Conservation (phyloP, 2,797 vertebrate genomes). For the Lophotriccus pileatus region DNA sequence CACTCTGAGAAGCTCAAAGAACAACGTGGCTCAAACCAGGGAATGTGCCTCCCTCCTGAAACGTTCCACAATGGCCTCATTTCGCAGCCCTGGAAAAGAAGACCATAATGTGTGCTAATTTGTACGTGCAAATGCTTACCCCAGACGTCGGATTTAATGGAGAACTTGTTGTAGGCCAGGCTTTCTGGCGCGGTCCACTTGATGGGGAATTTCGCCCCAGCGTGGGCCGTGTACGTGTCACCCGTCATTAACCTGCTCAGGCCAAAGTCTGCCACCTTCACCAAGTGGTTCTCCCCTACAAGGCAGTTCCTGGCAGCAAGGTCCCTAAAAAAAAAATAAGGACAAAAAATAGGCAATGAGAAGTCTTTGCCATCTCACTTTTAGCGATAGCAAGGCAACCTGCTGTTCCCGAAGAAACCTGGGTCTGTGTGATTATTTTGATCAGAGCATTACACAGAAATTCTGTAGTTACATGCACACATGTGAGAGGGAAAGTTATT, state of each 20-base stretch:
- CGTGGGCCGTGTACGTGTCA: conserved; percentile 94
- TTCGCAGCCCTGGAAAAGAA: background rate
- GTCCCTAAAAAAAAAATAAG: conserved; percentile 78
- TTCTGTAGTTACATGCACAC: background rate
- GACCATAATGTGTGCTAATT: background rate
- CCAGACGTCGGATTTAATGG: conserved; percentile 98
- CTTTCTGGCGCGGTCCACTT: conserved; percentile 99
- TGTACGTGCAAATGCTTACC: conserved; percentile 77
- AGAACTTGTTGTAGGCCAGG: conserved; percentile 98
- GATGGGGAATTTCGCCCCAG: conserved; percentile 97
- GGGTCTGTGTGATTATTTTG: conserved; percentile 8
- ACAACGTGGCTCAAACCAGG: background rate
- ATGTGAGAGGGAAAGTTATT: conserved; percentile 39
- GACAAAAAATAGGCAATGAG: background rate
- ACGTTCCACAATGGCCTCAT: background rate
- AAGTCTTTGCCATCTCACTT: background rate
- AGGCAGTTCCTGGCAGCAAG: conserved; percentile 97
- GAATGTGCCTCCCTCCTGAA: background rate
- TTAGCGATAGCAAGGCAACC: background rate
- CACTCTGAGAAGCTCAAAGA: background rate
- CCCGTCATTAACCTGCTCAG: conserved; percentile 96
- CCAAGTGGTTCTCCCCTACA: conserved; percentile 97
- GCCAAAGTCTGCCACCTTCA: conserved; percentile 98
- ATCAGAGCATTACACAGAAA: background rate
- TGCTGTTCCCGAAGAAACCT: background rate